Conservation (phyloP, 2,888 invertebrate genomes). For the Tetrapedia diversipes region DNA sequence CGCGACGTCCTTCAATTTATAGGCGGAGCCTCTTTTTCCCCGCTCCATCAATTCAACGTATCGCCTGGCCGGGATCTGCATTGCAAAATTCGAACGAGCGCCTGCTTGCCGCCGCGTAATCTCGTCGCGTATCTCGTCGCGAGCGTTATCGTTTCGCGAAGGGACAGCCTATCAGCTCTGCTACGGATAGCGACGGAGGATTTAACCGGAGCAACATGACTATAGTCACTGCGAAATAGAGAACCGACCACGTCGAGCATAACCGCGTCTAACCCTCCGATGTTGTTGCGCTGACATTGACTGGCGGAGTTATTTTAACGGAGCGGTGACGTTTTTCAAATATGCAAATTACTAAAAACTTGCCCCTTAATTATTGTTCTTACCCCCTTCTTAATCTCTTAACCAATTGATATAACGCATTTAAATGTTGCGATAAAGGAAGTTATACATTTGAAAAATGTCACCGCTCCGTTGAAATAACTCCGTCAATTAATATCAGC, state of each 20-base stretch:
- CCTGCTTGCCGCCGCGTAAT: constrained; percentile 39
- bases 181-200: constrained; percentile 61
- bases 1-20: constrained; percentile 51
- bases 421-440: too few species aligned
- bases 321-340: too few species aligned
- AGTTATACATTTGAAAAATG: too few species aligned
- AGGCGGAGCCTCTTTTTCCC: constrained; percentile 38
- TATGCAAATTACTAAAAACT: too few species aligned
- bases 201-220: constrained; percentile 62
- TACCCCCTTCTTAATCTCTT: too few species aligned
- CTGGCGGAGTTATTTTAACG: too few species aligned
- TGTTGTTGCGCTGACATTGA: too few species aligned
- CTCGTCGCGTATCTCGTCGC: constrained; percentile 61
- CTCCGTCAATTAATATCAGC: too few species aligned
- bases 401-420: too few species aligned
- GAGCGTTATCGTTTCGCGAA: constrained; percentile 60
- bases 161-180: constrained; percentile 53
- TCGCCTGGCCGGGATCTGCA: constrained; percentile 64
- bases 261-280: constrained; percentile 46
- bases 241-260: background rate
- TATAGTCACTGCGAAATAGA: constrained; percentile 16
- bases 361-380: too few species aligned
- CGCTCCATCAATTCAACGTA: constrained; percentile 58
- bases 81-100: constrained; percentile 68
- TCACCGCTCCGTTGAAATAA: too few species aligned